Evolutionary conservation across 2,888 invertebrate genomes (phyloP).

Genomic region (Serripes groenlandicus): DNA sequence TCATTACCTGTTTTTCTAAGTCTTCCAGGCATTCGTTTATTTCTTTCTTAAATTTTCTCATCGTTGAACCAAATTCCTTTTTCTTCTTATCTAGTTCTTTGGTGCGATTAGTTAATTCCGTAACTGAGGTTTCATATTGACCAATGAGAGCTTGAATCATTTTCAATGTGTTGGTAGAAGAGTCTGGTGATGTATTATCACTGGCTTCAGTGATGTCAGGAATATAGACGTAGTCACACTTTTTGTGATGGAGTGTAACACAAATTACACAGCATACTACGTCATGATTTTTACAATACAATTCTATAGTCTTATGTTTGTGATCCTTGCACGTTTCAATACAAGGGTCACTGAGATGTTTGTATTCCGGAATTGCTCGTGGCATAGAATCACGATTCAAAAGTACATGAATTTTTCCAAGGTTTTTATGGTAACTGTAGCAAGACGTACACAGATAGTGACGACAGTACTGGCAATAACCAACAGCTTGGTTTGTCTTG

Average conservation of each 20-base stretch:
- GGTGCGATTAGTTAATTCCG: conserved; percentile 39
- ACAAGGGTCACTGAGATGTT: conserved; percentile 27
- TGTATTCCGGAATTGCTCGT: conserved; percentile 12
- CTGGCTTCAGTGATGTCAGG: conserved; percentile 43
- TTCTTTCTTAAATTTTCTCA: conserved; percentile 53
- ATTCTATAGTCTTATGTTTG: conserved; percentile 51
- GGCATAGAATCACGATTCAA: conserved; percentile 50
- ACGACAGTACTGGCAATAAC: conserved; percentile 58
- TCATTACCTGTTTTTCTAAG: conserved; percentile 52
- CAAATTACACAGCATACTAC: conserved; percentile 62
- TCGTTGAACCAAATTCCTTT: conserved; percentile 48
- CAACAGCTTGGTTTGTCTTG: conserved; percentile 30
- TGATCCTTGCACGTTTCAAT: conserved; percentile 47
- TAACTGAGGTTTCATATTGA: conserved; percentile 44
- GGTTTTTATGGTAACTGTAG: conserved; percentile 54
- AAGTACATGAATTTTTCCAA: conserved; percentile 50
- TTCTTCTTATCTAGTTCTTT: conserved; percentile 56
- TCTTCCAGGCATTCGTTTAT: conserved; percentile 51
- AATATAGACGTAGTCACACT: conserved; percentile 58
- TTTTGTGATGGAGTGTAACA: conserved; percentile 51
- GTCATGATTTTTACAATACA: conserved; percentile 58
- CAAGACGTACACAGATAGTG: conserved; percentile 59
- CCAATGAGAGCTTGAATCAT: conserved; percentile 52
- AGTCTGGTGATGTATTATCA: conserved; percentile 28
- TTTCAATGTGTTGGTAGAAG: conserved; percentile 45